phyloP scores from a whole-genome alignment of 2,888 invertebrate genomes.

The Drosophila percnosoma region DNA sequence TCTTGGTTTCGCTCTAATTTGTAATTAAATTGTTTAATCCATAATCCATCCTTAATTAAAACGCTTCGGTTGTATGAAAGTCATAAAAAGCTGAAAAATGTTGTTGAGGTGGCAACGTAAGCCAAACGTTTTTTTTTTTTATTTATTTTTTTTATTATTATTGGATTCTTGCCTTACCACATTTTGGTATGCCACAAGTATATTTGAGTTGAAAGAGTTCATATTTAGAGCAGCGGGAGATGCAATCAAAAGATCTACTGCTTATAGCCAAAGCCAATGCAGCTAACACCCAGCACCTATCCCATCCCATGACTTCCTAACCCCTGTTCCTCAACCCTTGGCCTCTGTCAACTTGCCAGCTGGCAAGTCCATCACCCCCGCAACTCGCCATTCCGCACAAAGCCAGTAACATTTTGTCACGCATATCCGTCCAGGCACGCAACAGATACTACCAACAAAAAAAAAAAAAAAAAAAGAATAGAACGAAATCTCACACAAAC shows the following conservation, averaged over 20 bases:
- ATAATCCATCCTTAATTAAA: not conserved
- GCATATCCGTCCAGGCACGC: slow-evolving; percentile 55
- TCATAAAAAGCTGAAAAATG: not conserved
- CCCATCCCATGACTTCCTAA: not conserved
- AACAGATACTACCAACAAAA: slow-evolving; percentile 45
- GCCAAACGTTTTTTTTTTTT: not conserved
- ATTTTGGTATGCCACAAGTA: slow-evolving; percentile 12
- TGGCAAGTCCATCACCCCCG: not conserved
- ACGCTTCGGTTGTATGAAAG: not conserved
- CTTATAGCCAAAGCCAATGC: slow-evolving; percentile 18
- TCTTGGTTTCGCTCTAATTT: not conserved
- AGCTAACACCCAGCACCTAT: not conserved
- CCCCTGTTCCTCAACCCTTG: slow-evolving; percentile 8
- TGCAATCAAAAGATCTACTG: slow-evolving; percentile 27
- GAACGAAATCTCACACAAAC: slow-evolving; percentile 27
- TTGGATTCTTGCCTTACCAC: not conserved
- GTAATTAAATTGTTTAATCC: not conserved
- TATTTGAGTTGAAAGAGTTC: slow-evolving; percentile 15
- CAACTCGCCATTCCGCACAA: slow-evolving; percentile 7
- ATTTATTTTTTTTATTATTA: not conserved
- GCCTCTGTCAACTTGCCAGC: slow-evolving; percentile 18
- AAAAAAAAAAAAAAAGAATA: not conserved
- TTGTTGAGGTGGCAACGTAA: not conserved
- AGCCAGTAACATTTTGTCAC: slow-evolving; percentile 54
- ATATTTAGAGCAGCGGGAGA: slow-evolving; percentile 24